Evolutionary conservation across 2,888 invertebrate species (phyloP).

Genomic region (Eumacrocentrus americanus): DNA sequence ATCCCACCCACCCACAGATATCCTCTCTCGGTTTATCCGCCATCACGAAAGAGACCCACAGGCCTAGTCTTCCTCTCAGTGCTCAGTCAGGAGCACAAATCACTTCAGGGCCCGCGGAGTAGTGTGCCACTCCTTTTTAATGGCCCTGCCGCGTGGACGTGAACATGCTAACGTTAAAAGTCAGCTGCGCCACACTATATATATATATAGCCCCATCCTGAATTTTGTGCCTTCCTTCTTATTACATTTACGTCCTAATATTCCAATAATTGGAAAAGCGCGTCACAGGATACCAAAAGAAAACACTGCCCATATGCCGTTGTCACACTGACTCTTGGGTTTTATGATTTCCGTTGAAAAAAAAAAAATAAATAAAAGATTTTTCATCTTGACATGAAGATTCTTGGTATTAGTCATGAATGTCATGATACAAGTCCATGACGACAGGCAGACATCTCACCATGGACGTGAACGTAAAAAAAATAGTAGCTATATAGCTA

Average conservation of each 20-base stretch:
- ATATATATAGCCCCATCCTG: too few species aligned
- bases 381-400: too few species aligned
- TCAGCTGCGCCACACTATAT: slow-evolving; percentile 23
- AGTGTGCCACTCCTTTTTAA: slow-evolving; percentile 45
- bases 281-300: too few species aligned
- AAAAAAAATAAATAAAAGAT: too few species aligned
- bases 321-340: too few species aligned
- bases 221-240: slow-evolving; percentile 11
- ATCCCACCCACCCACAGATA: slow-evolving; percentile 44
- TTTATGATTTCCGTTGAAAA: too few species aligned
- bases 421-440: too few species aligned
- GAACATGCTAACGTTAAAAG: slow-evolving; percentile 28
- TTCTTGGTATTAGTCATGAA: too few species aligned
- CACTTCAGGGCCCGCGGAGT: slow-evolving; percentile 40
- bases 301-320: too few species aligned
- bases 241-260: neutral
- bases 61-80: slow-evolving; percentile 6
- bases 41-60: slow-evolving; percentile 39
- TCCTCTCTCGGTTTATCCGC: slow-evolving; percentile 34
- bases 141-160: slow-evolving; percentile 29
- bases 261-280: neutral
- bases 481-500: too few species aligned
- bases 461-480: too few species aligned
- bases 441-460: too few species aligned
- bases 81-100: slow-evolving; percentile 52